Base-by-base conservation (phyloP, 1,140 invertebrate genomes). In the Delia radicum region DNA sequence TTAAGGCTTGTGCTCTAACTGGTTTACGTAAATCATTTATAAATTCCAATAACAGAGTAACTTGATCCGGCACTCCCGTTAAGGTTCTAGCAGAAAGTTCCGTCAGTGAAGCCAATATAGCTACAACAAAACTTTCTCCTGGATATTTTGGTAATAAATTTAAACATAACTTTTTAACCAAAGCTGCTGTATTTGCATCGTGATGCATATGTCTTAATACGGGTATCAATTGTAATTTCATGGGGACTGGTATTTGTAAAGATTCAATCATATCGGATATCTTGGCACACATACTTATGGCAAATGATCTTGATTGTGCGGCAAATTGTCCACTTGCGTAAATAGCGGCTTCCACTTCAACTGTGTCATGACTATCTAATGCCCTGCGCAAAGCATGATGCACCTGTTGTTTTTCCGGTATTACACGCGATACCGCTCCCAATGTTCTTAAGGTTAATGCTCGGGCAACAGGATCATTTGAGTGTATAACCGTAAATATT, bases 321-420 rank as follows among this genome's bases (percentile, higher is more conserved):
- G 96, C 95, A 91, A 98, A 98, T 88, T 94, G 93, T 78, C 93
- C 93, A 73, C 96, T 95, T 69, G 96, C 96, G 91, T 95, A 96
- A 80, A 99, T 97, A 18, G 97, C 96, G 61, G 97, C 96, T 88
- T 97, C 93, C 21, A 98, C 94, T 89, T 99, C 97, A 2, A 98
- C 94, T 76, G 93, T 92, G 87, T 99, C 96, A 87, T 98, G 94
- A 29, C 96, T 98, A 87, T 99, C 96, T 10, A 99, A 87, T 31
- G 95, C 95, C 78, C 93, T 91, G 46, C 96, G 88, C 73, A 99
- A 97, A 78, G 94, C 95, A 82, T 99, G 97, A 86, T 99, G 97
- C 3, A 98, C 95, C 87, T 96, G 95, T 82, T 96, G 96, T 79
- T 94, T 90, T 87, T 98, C 96, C 6, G 95, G 93, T 79, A 98